Base-by-base conservation (phyloP, 2,113 vertebrate genomes). In the Eolophus roseicapilla region DNA sequence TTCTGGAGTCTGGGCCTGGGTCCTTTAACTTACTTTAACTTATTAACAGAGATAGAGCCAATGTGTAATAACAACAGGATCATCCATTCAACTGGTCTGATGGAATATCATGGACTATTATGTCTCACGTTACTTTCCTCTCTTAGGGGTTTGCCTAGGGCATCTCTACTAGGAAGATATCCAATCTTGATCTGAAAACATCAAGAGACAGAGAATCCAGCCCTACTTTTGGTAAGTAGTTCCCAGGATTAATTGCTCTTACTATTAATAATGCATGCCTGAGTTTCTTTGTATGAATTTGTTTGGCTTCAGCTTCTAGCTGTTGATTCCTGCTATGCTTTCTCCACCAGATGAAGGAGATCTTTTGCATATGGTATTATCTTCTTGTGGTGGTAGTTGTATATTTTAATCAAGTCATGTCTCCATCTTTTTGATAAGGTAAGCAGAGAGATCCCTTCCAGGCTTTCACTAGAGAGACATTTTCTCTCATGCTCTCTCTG, bases 201-300 rank as follows among this genome's bases (percentile, higher is more conserved):
- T 97, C 92, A 97, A 96, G 90, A 96, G 93, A 65, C 74, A 91
- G 80, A 89, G 80, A 92, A 94, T 93, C 83, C 83, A 93, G 76
- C 70, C 83, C 37, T 91, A 53, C 92, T 93, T 95, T 90, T 94
- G 93, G 90, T 96, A 92, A 94, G 88, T 88, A 88, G 92, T 96
- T 97, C 93, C 93, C 88, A 96, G 93, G 96, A 93, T 97, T 95
- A 96, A 92, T 96, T 96, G 92, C 86, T 75, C 62, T 88, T 92
- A 82, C 93, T 94, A 93, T 95, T 96, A 95, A 93, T 97, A 95
- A 96, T 96, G 88, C 96, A 95, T 96, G 77, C 96, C 65, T 96
- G 64, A 86, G 79, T 93, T 95, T 92, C 95, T 94, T 94, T 92
- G 65, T 92, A 78, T 71, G 92, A 88, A 94, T 95, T 92, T 90